Conservation (phyloP, 1,140 invertebrate genomes). For the Dryas iulia region DNA sequence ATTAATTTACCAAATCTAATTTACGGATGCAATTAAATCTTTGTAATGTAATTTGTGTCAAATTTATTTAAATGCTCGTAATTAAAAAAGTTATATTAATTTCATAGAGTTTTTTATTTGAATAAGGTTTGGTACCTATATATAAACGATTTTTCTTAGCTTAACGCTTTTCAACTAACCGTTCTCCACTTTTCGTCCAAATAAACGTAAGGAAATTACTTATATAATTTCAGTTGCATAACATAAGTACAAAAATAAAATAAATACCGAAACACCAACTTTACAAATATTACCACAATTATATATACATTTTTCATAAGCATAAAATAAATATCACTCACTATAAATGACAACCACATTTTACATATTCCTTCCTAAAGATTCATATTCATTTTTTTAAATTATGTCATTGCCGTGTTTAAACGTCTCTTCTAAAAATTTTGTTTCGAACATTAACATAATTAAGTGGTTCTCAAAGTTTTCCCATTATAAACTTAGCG, state of each 20-base stretch:
- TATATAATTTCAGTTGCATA: too few species aligned
- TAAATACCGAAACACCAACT: too few species aligned
- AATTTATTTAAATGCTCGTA: not conserved
- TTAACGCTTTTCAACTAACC: too few species aligned
- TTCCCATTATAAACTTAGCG: conserved; percentile 81
- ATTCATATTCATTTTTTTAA: conserved; percentile 48
- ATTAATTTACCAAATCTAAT: conserved; percentile 54
- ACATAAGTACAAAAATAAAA: too few species aligned
- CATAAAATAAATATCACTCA: not conserved
- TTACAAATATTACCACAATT: too few species aligned
- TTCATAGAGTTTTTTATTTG: not conserved
- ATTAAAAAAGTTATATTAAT: not conserved
- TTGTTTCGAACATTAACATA: conserved; percentile 81
- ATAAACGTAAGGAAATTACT: too few species aligned
- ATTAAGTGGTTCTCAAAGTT: conserved; percentile 81
- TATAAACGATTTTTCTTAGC: too few species aligned
- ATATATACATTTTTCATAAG: too few species aligned
- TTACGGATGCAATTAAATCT: conserved; percentile 46
- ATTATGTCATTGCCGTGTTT: conserved; percentile 74
- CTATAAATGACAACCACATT: not conserved
- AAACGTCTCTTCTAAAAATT: conserved; percentile 77
- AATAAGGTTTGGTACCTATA: too few species aligned
- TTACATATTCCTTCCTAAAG: conserved; percentile 4
- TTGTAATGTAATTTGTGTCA: conserved; percentile 14
- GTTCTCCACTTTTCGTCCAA: too few species aligned